Base-by-base conservation (phyloP, 2,888 invertebrate genomes). In the Pecten maximus region DNA sequence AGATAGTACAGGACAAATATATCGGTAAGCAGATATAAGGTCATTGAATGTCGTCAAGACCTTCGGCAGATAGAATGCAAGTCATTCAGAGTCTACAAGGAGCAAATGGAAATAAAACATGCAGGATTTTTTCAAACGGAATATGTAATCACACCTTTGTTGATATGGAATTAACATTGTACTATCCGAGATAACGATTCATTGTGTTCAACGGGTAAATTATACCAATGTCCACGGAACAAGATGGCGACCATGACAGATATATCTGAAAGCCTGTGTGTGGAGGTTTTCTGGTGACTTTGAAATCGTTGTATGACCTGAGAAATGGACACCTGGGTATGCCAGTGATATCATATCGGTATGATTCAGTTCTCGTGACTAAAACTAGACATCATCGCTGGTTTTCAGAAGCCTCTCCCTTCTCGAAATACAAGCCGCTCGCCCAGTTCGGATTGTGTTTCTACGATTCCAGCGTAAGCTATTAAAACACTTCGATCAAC, bases 401-500 rank as follows among this genome's bases (percentile, higher is more conserved):
- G 54, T 54, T 54, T 54, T 54, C 54, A 54, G 28, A 28, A 35
- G 35, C 74, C 74, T 74, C 74, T 74, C 74, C 74, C 35, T 74
- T 74, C 74, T 74, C 74, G 74, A 35, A 74, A 74, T 74, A 74
- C 74, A 74, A 74, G 28, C 74, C 6, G 35, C 35, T 8, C 74
- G 74, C 74, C 74, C 74, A 74, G 28, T 28, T 35, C 28, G 35
- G 74, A 74, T 74, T 3, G 28, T 3, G 74, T 74, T 74, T 74
- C 74, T 35, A 6, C 23, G 74, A 74, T 74, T 74, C 74, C 74
- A 19, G 74, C 35, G 74, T 74, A 74, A 74, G 35, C 74, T 74
- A 74, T 74, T 74, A 74, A 74, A 74, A 28, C 74, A 74, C 74
- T 74, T 28, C 74, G 74, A 74, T 74, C 74, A 74, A 74, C 74